Conservation (phyloP, 2,113 vertebrate species). For the Proteles cristata region DNA sequence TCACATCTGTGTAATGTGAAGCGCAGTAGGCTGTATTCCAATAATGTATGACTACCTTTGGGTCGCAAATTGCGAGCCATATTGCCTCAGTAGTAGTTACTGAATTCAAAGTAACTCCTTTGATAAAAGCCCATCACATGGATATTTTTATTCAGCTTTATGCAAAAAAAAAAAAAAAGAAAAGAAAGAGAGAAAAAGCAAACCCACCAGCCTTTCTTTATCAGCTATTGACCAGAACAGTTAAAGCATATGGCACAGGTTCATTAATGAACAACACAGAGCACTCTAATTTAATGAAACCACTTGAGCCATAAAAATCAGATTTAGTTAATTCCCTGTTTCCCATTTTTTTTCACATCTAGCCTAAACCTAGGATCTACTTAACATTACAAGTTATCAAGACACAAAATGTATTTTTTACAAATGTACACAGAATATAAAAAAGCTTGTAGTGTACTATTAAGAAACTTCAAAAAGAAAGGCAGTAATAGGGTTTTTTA, state of each 20-base stretch:
- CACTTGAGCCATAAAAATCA: slow-evolving; percentile 96
- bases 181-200: slow-evolving; percentile 55
- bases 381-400: slow-evolving; percentile 84
- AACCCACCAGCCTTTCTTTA: slow-evolving; percentile 87
- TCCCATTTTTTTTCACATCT: slow-evolving; percentile 81
- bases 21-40: slow-evolving; percentile 93
- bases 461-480: not conserved
- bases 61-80: slow-evolving; percentile 92
- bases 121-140: slow-evolving; percentile 91
- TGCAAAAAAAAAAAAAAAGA: slow-evolving; percentile 73
- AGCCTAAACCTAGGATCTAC: slow-evolving; percentile 83
- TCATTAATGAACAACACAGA: slow-evolving; percentile 97
- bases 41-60: slow-evolving; percentile 93
- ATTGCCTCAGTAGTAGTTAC: slow-evolving; percentile 92
- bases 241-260: slow-evolving; percentile 96
- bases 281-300: slow-evolving; percentile 98
- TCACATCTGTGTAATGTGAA: slow-evolving; percentile 94
- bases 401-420: slow-evolving; percentile 75
- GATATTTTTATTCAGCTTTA: slow-evolving; percentile 90
- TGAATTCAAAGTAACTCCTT: slow-evolving; percentile 91
- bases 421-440: slow-evolving; percentile 81
- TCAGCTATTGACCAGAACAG: slow-evolving; percentile 92
- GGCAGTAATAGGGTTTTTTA: slow-evolving; percentile 50
- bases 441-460: slow-evolving; percentile 57
- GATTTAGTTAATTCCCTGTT: slow-evolving; percentile 89